Base-by-base conservation (phyloP, 2,888 invertebrate genomes). In the Synanthedon formicaeformis region DNA sequence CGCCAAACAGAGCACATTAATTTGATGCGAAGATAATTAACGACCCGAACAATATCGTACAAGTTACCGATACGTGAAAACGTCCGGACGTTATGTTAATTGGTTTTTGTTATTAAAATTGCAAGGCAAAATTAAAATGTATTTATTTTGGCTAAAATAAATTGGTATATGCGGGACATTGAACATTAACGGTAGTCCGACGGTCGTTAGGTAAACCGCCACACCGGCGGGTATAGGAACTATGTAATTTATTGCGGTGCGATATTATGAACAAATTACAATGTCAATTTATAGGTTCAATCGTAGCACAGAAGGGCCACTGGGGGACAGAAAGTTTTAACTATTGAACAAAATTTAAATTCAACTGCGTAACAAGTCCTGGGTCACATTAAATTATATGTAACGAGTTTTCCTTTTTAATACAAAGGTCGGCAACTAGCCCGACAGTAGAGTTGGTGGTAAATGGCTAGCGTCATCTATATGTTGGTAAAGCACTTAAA, bases 211-310 rank as follows among this genome's bases (percentile, higher is more conserved):
- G 45, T 13, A 45, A 45, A 45, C 45, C 45, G 14, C 34, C 34
- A 34, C 34, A 34, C 13, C n/a, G 45, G 13, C 13, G 45, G 45
- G 13, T 45, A 45, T 45, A n/a, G 34, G 45, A 45, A 45, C 45
- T 45, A n/a, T n/a, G n/a, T n/a, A 45, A 45, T 45, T 45, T 45
- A 45, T 45, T 13, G 45, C 14, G n/a, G 45, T 34, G 34, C 45
- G 13, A 13, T 45, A 45, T 61, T 64, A 66, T 63, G 56, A 53
- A 65, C 64, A 70, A 74, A 75, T 73, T 72, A 71, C 68, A 65
- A 66, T 64, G 64, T 66, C 67, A 62, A 69, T 72, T 70, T 64
- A 69, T 71, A 68, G 66, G 66, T 62, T 60, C 53, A 53, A 60
- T 56, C 57, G 52, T 45, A 13, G 14, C 45, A 45, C 8, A 45